A percentile compares a stretch with the other conserved stretches of the same genome.
Conservation (phyloP, 2,113 vertebrate genomes). For the Setophaga coronata region DNA sequence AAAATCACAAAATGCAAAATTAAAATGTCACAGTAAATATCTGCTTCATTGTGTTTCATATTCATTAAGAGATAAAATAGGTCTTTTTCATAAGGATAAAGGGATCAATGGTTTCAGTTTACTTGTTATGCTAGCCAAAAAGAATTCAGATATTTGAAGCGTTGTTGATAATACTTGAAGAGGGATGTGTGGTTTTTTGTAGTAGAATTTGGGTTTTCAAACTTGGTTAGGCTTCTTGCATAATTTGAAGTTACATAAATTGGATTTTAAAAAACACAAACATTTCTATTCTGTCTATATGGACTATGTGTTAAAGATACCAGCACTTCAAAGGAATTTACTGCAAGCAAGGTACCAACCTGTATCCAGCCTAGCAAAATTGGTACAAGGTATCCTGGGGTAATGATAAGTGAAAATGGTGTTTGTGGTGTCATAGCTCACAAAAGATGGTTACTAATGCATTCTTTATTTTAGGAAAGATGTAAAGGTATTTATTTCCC, state of each 20-base stretch:
- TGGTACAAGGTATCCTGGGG: slow-evolving; percentile 63
- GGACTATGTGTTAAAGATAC: slow-evolving; percentile 67
- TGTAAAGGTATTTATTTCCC: slow-evolving; percentile 3
- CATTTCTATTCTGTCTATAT: slow-evolving; percentile 64
- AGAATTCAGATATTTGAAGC: not conserved
- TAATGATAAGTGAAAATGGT: slow-evolving; percentile 56
- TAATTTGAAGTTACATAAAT: slow-evolving; percentile 68
- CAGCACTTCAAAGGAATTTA: slow-evolving; percentile 72
- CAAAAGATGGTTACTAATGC: not conserved
- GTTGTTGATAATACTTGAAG: not conserved
- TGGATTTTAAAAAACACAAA: slow-evolving; percentile 62
- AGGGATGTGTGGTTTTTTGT: not conserved
- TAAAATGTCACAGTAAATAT: slow-evolving; percentile 5
- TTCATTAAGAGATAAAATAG: slow-evolving; percentile 6
- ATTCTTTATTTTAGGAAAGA: not conserved
- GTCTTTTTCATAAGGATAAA: slow-evolving; percentile 13
- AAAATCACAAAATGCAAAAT: not conserved
- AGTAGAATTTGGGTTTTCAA: slow-evolving; percentile 25
- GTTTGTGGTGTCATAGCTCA: not conserved
- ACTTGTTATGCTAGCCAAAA: not conserved
- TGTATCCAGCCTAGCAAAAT: slow-evolving; percentile 64
- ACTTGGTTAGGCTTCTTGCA: slow-evolving; percentile 46
- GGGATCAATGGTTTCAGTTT: slow-evolving; percentile 28
- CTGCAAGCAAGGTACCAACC: slow-evolving; percentile 17
- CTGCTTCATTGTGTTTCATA: slow-evolving; percentile 9